These are phyloP conservation scores for Heteromurus nitidus DNA, from an alignment of 2,888 invertebrate genomes.

Conservation along the genomic window DNA sequence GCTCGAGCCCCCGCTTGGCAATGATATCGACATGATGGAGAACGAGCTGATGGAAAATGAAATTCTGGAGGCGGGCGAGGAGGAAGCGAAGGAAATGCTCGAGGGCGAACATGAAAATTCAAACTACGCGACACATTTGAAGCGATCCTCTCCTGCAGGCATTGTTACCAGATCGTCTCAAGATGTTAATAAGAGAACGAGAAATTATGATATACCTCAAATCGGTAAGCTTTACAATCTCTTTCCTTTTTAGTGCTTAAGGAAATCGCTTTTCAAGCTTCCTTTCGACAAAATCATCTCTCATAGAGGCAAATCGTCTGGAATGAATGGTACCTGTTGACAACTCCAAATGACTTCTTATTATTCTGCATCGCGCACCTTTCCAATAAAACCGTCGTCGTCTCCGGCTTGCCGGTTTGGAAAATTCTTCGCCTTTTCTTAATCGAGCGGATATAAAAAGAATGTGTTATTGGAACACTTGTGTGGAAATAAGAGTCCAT, in stretches of 20 bases:
- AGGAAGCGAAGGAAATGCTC: constrained; percentile 13
- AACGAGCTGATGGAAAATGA: constrained; percentile 57
- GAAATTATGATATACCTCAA: constrained; percentile 73
- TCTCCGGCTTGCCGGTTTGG: no score
- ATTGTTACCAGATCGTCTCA: constrained; percentile 54
- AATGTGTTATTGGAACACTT: no score
- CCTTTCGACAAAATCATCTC: no score
- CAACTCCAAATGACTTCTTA: no score
- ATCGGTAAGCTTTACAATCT: constrained; percentile 67
- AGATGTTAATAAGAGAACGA: constrained; percentile 66
- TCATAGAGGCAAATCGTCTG: no score
- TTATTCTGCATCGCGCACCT: no score
- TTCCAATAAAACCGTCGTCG: no score
- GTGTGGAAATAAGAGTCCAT: no score
- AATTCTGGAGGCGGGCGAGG: constrained; percentile 32
- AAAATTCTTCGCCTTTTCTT: no score
- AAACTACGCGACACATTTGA: constrained; percentile 37
- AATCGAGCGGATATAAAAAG: no score
- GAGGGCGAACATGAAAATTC: constrained; percentile 30
- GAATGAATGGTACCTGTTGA: no score
- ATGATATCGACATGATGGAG: constrained; percentile 35
- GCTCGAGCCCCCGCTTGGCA: constrained; percentile 59
- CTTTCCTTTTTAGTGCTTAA: not conserved
- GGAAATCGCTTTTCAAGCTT: no score
- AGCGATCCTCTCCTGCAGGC: constrained; percentile 48